Conservation (phyloP, 2,888 invertebrate species). For the Pyralis farinalis region DNA sequence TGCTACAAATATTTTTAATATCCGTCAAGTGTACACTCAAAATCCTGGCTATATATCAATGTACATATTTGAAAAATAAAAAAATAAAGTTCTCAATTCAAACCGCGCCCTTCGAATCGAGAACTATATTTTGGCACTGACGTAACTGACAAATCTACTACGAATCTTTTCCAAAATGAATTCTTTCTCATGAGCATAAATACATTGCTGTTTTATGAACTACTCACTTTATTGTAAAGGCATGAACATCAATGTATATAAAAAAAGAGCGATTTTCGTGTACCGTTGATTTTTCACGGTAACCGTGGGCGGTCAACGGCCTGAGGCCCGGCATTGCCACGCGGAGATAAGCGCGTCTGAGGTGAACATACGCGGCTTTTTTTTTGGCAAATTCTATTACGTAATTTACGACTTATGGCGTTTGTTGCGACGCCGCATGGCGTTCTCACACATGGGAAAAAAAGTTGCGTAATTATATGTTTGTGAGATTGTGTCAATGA, state of each 20-base stretch:
- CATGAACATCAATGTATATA: background rate
- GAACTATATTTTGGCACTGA: conserved; percentile 52
- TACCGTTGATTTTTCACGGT: background rate
- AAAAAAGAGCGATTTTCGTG: background rate
- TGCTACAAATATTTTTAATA: too few species aligned
- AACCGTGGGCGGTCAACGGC: conserved; percentile 39
- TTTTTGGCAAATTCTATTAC: background rate
- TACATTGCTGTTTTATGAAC: too few species aligned
- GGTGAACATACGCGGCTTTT: conserved; percentile 7
- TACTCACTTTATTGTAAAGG: too few species aligned
- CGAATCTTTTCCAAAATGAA: too few species aligned
- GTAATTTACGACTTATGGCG: background rate
- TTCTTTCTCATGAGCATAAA: too few species aligned
- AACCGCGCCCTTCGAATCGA: background rate
- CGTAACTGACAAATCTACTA: conserved; percentile 37
- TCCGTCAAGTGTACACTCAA: too few species aligned
- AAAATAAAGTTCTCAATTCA: background rate
- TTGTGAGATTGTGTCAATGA: too few species aligned
- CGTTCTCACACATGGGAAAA: too few species aligned
- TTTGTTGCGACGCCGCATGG: background rate
- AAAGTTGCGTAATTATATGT: too few species aligned
- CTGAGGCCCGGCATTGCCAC: conserved; percentile 45
- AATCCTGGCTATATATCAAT: too few species aligned
- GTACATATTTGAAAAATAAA: too few species aligned
- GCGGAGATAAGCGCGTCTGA: conserved; percentile 12